Evolutionary conservation across 2,113 vertebrate species (phyloP).

Genomic region (Noctilio leporinus): DNA sequence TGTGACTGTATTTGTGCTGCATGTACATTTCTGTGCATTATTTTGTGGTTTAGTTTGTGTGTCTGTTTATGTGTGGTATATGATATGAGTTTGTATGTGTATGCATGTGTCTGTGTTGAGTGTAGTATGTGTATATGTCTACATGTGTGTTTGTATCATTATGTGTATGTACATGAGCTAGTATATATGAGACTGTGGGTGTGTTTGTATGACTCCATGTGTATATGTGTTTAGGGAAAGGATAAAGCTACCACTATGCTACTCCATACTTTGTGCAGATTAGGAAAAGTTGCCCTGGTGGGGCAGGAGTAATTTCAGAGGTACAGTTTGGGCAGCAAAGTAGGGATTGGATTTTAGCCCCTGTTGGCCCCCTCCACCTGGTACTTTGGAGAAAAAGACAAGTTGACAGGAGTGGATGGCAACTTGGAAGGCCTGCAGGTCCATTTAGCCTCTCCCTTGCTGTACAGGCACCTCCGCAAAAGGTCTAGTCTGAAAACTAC

Average conservation of each 20-base stretch:
- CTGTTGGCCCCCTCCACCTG: accelerated
- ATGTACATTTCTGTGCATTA: background rate
- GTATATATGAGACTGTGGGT: background rate
- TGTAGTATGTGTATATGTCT: background rate
- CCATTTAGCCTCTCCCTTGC: background rate
- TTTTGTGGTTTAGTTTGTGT: background rate
- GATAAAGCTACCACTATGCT: background rate
- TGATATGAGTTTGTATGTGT: background rate
- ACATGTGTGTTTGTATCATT: background rate
- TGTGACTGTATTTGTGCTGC: background rate
- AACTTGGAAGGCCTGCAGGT: background rate
- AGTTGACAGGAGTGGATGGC: background rate
- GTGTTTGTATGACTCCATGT: background rate
- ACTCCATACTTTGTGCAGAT: background rate
- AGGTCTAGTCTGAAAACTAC: background rate
- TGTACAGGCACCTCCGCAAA: background rate
- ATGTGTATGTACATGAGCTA: background rate
- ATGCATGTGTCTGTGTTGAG: background rate
- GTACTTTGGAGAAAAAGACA: background rate
- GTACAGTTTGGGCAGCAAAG: background rate
- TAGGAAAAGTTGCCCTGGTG: background rate
- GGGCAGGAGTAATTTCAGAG: background rate
- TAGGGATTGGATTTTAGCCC: background rate
- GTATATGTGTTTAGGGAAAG: background rate
- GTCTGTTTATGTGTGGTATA: background rate